Evolutionary conservation across 2,888 invertebrate species (phyloP), one percentile per base, ranked within the genome.

Genomic region (Metellina segmentata): DNA sequence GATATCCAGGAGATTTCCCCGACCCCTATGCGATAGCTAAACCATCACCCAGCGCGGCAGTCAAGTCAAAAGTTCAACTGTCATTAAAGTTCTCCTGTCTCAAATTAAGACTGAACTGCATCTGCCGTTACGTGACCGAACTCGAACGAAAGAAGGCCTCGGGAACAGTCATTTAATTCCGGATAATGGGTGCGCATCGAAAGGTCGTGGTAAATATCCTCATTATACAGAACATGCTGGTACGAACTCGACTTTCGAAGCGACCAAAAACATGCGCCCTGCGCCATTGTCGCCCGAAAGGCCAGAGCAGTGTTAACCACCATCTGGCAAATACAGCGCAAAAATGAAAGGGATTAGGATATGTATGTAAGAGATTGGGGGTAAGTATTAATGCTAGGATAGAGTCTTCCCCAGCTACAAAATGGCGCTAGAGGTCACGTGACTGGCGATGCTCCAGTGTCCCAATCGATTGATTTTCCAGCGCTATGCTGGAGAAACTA

Each of bases 361-460:
- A 89, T 89, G 69, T 79, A 89, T 78, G 78, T 75, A 85, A 71
- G 48, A 19, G 70, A 61, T 13, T 49, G 79, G n/a, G 81, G 89
- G 49, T 90, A 81, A 74, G 88, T 88, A 88, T 85, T 81, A 90
- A 74, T 82, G 34, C 49, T 19, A 79, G 81, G 90, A 77, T 81
- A 81, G 81, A 86, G 85, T 70, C 51, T 82, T 86, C 86, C 75
- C 77, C 81, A 82, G 83, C 78, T 87, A 91, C 87, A 91, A 91
- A 86, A 87, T 87, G 83, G 91, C 91, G 87, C 82, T 70, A 87
- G 86, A 87, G 91, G 91, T 91, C 91, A 91, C 91, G 82, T 91
- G 91, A 91, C 91, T 87, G 72, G 86, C 90, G 71, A 69, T 85
- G 70, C 85, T 85, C 86, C 90, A 90, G 81, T 91, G 90, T 91